phyloP scores from a whole-genome alignment of 2,113 vertebrate genomes.

The Ahaetulla prasina region DNA sequence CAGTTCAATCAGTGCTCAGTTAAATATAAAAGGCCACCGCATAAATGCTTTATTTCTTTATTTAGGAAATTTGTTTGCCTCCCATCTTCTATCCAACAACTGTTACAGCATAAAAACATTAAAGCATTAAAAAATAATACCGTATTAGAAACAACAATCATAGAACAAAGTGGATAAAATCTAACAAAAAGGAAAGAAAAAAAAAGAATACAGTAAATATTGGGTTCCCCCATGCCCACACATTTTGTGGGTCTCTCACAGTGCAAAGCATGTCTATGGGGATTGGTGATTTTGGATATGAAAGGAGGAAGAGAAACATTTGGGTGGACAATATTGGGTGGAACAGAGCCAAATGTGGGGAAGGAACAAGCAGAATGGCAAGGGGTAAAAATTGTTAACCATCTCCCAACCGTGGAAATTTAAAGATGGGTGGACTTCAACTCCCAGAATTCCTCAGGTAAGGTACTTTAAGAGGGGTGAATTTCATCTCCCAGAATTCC shows the following conservation, averaged over 20 bases:
- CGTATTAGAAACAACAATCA: background rate
- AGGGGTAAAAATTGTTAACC: no score
- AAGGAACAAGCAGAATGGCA: background rate
- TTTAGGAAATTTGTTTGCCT: background rate
- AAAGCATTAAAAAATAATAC: background rate
- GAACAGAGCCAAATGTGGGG: background rate
- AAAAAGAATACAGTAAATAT: background rate
- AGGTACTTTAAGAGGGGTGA: background rate
- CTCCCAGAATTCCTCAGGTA: background rate
- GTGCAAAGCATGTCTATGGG: background rate
- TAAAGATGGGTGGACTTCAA: background rate
- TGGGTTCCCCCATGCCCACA: background rate
- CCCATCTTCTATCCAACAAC: background rate
- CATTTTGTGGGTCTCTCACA: background rate
- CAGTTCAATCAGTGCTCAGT: background rate
- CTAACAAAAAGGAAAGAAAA: background rate
- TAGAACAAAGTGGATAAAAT: background rate
- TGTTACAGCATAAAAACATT: background rate
- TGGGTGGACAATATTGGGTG: background rate
- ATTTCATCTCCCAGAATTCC: background rate
- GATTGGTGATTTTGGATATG: background rate
- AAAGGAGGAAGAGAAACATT: background rate
- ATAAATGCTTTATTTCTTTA: background rate
- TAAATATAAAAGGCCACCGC: background rate
- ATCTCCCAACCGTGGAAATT: background rate